Evolutionary conservation across 2,888 invertebrate species (phyloP).

Genomic region (Mystacides longicornis): DNA sequence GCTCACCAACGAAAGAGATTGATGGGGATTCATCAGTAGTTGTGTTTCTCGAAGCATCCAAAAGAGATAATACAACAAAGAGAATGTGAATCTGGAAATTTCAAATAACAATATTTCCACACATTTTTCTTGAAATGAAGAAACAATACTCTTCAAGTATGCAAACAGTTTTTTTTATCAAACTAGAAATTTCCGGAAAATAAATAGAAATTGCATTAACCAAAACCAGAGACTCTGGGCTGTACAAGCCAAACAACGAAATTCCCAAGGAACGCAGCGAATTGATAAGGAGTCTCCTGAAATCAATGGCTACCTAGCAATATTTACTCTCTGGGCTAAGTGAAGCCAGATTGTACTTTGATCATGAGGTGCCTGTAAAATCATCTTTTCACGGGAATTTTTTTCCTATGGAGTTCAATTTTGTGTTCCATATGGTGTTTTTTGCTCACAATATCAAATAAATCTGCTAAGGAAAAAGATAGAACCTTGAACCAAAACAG

Average conservation of each 20-base stretch:
- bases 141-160: too few relatives aligned
- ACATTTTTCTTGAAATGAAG: too few relatives aligned
- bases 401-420: background rate
- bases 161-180: too few relatives aligned
- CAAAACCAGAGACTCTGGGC: too few relatives aligned
- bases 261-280: background rate
- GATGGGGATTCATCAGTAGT: background rate
- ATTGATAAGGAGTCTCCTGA: background rate
- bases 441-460: background rate
- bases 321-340: constrained; percentile 1
- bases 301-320: background rate
- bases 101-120: too few relatives aligned
- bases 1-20: background rate
- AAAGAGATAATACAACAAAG: background rate
- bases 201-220: too few relatives aligned
- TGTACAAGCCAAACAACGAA: background rate
- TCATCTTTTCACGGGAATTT: background rate
- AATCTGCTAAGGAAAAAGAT: background rate
- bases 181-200: too few relatives aligned
- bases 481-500: background rate
- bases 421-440: background rate
- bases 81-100: background rate
- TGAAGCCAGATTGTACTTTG: background rate
- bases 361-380: background rate
- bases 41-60: background rate